Base-by-base conservation (phyloP, 2,113 vertebrate species). In the Indri indri region DNA sequence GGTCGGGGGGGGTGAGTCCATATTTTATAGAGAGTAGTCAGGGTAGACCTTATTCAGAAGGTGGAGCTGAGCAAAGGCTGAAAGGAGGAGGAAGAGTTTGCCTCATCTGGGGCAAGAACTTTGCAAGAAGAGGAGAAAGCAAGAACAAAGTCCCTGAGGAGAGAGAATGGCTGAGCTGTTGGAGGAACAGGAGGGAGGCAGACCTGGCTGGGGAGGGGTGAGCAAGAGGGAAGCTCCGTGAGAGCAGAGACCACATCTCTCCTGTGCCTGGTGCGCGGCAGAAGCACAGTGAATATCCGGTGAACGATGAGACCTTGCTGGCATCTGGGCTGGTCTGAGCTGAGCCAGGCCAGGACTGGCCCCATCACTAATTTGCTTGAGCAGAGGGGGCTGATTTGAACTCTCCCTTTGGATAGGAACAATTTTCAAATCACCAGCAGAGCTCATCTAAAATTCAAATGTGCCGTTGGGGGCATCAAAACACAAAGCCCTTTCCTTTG, bases 371-470 rank as follows among this genome's bases (percentile, higher is more conserved):
- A 95, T 96, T 88, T 93, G 66, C 95, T 83, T 91, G 47, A 89
- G 88, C 47, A 80, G 79, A 59, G 70, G 9, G 45, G 42, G 25
- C 45, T 70, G 54, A 71, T 61, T 45, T 77, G 57, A 88, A 34
- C 37, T 93, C 73, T 96, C 63, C 11, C 76, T 90, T 95, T 95
- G 74, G 88, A 94, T 88, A 66, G 52, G 83, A 92, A 66, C n/a
- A 95, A 91, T 96, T 95, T 97, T 86, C 93, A 95, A 9, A 95
- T 97, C 74, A 95, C 76, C 61, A 83, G 54, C 91, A 86, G 88
- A 95, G 68, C 91, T 97, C 95, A 87, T 97, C 70, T 86, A 73
- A 95, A 95, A 97, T 97, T 97, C 80, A 95, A 47, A 91, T 93
- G 45, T 91, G 87, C 83, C 63, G n/a, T 89, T 50, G 32, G 66